These are phyloP conservation scores for Leptodactylus fallax DNA, from an alignment of 2,797 vertebrate species.

Conservation along the genomic window DNA sequence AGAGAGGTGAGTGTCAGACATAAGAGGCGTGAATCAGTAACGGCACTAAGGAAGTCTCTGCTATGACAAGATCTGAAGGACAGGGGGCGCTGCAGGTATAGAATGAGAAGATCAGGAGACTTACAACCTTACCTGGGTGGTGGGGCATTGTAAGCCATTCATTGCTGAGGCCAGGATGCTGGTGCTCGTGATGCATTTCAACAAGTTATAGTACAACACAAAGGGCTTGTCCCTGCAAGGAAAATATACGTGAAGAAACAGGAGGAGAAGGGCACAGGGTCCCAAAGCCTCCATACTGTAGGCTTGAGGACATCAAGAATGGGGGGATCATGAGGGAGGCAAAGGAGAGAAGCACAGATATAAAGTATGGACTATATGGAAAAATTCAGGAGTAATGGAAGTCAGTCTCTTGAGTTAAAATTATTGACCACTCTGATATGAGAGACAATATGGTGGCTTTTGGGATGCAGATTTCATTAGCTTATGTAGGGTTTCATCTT, in stretches of 20 bases:
- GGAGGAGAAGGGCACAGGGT: background rate
- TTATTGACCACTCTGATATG: no score
- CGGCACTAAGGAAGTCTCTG: background rate
- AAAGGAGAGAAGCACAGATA: background rate
- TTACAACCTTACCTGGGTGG: conserved; percentile 80
- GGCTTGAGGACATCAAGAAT: background rate
- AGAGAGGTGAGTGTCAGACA: background rate
- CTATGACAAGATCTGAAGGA: background rate
- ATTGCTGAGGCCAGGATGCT: conserved; percentile 77
- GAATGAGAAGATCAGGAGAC: background rate
- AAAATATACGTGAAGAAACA: no score
- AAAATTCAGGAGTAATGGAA: background rate
- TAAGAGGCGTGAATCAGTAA: background rate
- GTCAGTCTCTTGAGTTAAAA: no score
- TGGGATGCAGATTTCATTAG: no score
- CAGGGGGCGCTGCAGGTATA: background rate
- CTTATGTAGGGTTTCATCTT: no score
- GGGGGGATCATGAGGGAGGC: background rate
- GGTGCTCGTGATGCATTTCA: conserved; percentile 77
- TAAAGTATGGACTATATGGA: background rate
- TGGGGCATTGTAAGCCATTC: conserved; percentile 84
- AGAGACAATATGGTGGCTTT: no score
- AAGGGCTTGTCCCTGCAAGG: conserved; percentile 77
- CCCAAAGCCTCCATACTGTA: background rate
- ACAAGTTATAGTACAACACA: conserved; percentile 83